Evolutionary conservation across 2,888 invertebrate species (phyloP), one percentile per base, ranked within the genome.

Genomic region (Trachelus troglodyta): DNA sequence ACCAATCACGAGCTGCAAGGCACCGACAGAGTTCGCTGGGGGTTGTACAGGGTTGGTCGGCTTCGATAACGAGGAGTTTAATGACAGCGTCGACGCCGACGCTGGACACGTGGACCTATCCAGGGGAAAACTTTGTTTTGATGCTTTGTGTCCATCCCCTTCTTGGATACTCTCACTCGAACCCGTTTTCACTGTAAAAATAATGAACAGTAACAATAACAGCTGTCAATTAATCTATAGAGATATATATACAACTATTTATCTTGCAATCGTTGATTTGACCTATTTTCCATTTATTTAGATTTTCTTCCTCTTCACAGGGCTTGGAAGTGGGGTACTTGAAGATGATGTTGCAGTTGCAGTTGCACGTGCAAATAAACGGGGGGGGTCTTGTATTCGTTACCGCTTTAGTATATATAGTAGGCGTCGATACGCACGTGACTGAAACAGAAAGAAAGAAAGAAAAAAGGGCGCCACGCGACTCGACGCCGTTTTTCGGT

Each of bases 61-160:
- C 79, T 69, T 82, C 80, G 81, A 84, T 90, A 90, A 90, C 90
- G 89, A 90, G 90, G 86, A 90, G 89, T 91, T 90, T 91, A 91
- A 91, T 91, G 90, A 90, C 90, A 91, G 88, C 87, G 89, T 87
- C 89, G 89, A 90, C 89, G 88, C 89, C 88, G 79, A 80, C 78
- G 77, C 40, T 79, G 81, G 80, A 78, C 81, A 81, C 81, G 84
- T 79, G 79, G 77, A 82, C 79, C 75, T 56, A 31, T 71, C 33
- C 75, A 77, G 37, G 30, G 77, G 56, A 80, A 77, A 81, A 76
- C 75, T 79, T 77, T 71, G 68, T 75, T 37, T 56, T 78, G 33
- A 23, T 75, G 68, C 40, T 76, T 75, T 78, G 69, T 76, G n/a
- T 75, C 71, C n/a, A 75, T 76, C 78, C 76, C 75, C 30, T 68